A percentile compares a stretch with the other conserved stretches of the same genome.
These are phyloP conservation scores for Casuarius casuarius DNA, from an alignment of 2,113 vertebrate genomes.

Conservation along the genomic window DNA sequence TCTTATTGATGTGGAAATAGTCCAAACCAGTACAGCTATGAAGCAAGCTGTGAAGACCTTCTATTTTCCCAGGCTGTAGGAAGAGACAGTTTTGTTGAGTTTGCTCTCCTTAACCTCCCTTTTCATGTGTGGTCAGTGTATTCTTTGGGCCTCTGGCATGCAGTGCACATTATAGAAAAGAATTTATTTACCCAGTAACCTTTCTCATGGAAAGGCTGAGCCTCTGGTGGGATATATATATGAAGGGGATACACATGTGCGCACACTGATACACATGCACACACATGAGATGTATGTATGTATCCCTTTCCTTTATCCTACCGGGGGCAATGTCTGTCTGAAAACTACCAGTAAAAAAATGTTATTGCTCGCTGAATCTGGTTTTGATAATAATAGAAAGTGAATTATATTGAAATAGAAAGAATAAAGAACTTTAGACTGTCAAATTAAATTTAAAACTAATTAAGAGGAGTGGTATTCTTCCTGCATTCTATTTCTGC, in stretches of 20 bases:
- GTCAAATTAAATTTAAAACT: background rate
- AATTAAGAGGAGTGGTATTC: background rate
- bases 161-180: background rate
- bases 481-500: background rate
- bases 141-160: background rate
- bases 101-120: background rate
- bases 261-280: too few species aligned
- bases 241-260: background rate
- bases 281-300: background rate
- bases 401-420: background rate
- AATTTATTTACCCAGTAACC: conserved; percentile 15
- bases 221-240: background rate
- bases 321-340: background rate
- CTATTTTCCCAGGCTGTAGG: background rate
- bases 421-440: background rate
- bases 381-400: background rate
- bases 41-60: background rate
- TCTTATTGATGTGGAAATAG: background rate
- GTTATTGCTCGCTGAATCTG: background rate
- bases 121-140: background rate
- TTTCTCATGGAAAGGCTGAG: background rate
- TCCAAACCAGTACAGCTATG: background rate
- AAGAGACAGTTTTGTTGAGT: background rate
- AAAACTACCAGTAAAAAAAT: background rate
- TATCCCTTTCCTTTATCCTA: background rate